Evolutionary conservation across 2,113 vertebrate genomes (phyloP), one percentile per base, ranked within the genome.

Genomic region (Edolisoma coerulescens): DNA sequence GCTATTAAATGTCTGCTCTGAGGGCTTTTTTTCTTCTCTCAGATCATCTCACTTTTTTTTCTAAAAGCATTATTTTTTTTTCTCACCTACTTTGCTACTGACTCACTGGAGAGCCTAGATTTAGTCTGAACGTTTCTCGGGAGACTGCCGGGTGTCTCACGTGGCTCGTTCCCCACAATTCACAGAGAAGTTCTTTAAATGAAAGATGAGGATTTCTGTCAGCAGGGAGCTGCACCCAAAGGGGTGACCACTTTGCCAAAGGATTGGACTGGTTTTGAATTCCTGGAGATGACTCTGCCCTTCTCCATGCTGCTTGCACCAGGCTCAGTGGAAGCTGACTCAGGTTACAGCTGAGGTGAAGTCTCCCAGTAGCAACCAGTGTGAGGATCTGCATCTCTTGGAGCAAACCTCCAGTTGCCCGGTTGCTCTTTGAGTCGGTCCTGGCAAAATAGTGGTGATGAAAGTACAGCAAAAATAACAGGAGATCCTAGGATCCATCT

Each of bases 101-200:
- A 96, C 79, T 97, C 89, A 82, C 79, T 77, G 67, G 83, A 95
- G 92, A 91, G 61, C 69, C 87, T 39, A 47, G 86, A 96, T 86
- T 93, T 84, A 94, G 82, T 90, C 82, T 91, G 65, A 96, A 93
- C 0, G 1, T 94, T 93, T 95, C 92, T 95, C 95, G 64, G 89
- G 95, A 91, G 94, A 91, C 41, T 3, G 19, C 67, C 44, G 75
- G 42, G 19, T 90, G 79, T 90, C 78, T 84, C 93, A 91, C 1
- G 26, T 74, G 76, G 52, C 76, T 93, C 4, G 0, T 91, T 96
- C 90, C 77, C 33, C 1, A 4, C 85, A 80, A 63, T 68, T 95
- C 19, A 5, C 78, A 18, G 53, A 19, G 10, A 86, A 78, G 17
- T 64, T 64, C 53, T 60, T 67, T 92, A 77, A 85, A 37, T 83